phyloP scores from a whole-genome alignment of 1,140 invertebrate genomes.

The Phortica variegata region DNA sequence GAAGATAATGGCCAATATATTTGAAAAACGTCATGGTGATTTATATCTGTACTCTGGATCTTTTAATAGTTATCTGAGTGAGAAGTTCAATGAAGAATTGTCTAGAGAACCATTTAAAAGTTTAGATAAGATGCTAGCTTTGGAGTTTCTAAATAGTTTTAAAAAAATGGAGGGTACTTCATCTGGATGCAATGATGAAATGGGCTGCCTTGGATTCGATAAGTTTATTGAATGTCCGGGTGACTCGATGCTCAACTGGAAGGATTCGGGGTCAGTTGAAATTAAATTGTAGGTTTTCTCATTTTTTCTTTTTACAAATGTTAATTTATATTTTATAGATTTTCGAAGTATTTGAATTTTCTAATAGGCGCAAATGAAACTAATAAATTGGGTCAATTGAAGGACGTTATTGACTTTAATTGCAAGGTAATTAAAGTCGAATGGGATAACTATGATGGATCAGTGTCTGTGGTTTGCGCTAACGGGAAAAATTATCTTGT shows the following conservation, averaged over 20 bases:
- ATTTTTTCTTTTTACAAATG: background rate
- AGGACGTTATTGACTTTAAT: constrained; percentile 33
- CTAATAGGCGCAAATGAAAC: constrained; percentile 60
- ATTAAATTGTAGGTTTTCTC: too few species aligned
- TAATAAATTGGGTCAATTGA: constrained; percentile 20
- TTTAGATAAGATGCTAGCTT: constrained; percentile 29
- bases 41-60: constrained; percentile 27
- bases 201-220: constrained; percentile 59
- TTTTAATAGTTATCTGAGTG: constrained; percentile 51
- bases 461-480: constrained; percentile 59
- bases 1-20: constrained; percentile 12
- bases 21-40: constrained; percentile 5
- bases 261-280: constrained; percentile 61
- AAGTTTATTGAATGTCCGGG: constrained; percentile 63
- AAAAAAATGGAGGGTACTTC: constrained; percentile 60
- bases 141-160: constrained; percentile 58
- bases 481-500: constrained; percentile 62
- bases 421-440: constrained; percentile 58
- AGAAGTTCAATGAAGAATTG: constrained; percentile 15
- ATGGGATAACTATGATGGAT: constrained; percentile 31
- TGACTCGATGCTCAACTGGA: constrained; percentile 63
- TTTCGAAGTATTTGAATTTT: constrained; percentile 57
- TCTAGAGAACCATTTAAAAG: background rate
- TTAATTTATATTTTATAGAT: constrained; percentile 9
- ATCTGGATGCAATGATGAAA: constrained; percentile 62